These are phyloP conservation scores for Pocillopora verrucosa DNA, from an alignment of 64 coral and sea anemone genomes.

Conservation along the genomic window DNA sequence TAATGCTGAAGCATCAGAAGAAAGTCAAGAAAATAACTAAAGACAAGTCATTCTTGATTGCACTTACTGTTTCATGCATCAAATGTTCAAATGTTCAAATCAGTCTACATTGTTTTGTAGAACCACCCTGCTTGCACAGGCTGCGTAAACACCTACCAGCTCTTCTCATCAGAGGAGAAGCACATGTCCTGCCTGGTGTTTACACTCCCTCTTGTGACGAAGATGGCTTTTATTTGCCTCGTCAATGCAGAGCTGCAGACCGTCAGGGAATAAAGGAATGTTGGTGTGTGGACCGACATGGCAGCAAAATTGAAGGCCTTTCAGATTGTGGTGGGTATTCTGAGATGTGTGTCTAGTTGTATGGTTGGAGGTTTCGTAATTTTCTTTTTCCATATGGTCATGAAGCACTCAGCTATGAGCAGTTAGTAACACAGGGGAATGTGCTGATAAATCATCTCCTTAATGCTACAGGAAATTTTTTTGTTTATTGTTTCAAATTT, in stretches of 20 bases:
- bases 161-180: constrained; percentile 66
- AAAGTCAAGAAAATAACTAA: no score
- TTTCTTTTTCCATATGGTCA: no score
- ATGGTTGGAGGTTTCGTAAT: neutral
- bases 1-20: no score
- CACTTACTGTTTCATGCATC: no score
- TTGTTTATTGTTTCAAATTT: no score
- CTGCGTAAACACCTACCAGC: constrained; percentile 63
- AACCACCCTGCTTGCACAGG: constrained; percentile 73
- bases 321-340: constrained; percentile 66
- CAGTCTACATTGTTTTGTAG: neutral
- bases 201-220: constrained; percentile 74
- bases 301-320: constrained; percentile 67
- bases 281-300: constrained; percentile 92
- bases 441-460: no score
- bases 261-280: constrained; percentile 57
- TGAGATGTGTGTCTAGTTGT: neutral
- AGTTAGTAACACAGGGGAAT: no score
- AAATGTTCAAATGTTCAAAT: no score
- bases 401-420: no score
- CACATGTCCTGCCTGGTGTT: constrained; percentile 55
- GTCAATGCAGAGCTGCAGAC: constrained; percentile 54
- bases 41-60: no score
- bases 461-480: no score
- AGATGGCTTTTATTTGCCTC: constrained; percentile 73